A percentile compares a stretch with the other conserved stretches of the same genome.
Conservation (phyloP, 2,113 vertebrate species). For the Atherinomorus stipes region DNA sequence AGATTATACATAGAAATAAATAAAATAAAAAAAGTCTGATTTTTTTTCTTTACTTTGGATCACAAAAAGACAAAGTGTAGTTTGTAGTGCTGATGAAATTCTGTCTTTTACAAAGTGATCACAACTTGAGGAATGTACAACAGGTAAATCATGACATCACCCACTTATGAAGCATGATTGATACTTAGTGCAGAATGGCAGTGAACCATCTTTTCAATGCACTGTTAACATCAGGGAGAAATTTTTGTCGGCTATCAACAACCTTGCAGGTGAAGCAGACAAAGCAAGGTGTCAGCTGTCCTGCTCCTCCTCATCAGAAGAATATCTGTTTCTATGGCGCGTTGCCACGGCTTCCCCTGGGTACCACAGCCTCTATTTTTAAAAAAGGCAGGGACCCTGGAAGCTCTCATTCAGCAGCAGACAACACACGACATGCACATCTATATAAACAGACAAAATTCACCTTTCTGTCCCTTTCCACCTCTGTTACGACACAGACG, state of each 20-base stretch:
- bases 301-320: slow-evolving; percentile 59
- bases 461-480: neutral
- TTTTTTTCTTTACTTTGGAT: slow-evolving; percentile 39
- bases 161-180: slow-evolving; percentile 28
- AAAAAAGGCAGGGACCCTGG: slow-evolving; percentile 63
- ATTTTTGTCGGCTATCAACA: slow-evolving; percentile 13
- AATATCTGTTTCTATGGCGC: slow-evolving; percentile 71
- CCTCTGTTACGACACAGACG: slow-evolving; percentile 14
- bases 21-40: slow-evolving; percentile 14
- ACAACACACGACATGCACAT: slow-evolving; percentile 44
- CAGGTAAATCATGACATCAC: slow-evolving; percentile 18
- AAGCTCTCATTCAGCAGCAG: slow-evolving; percentile 54
- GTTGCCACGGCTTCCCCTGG: slow-evolving; percentile 76
- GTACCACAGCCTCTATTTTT: slow-evolving; percentile 78
- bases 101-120: slow-evolving; percentile 14
- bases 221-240: slow-evolving; percentile 14
- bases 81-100: slow-evolving; percentile 45
- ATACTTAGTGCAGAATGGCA: slow-evolving; percentile 40
- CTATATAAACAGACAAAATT: slow-evolving; percentile 5
- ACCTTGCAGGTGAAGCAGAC: slow-evolving; percentile 58
- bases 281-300: slow-evolving; percentile 48
- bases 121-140: slow-evolving; percentile 53
- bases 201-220: slow-evolving; percentile 35
- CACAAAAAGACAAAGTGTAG: slow-evolving; percentile 61
- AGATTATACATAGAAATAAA: slow-evolving; percentile 35